phyloP scores from a whole-genome alignment of 1,140 invertebrate species.

The Ladona fulva region DNA sequence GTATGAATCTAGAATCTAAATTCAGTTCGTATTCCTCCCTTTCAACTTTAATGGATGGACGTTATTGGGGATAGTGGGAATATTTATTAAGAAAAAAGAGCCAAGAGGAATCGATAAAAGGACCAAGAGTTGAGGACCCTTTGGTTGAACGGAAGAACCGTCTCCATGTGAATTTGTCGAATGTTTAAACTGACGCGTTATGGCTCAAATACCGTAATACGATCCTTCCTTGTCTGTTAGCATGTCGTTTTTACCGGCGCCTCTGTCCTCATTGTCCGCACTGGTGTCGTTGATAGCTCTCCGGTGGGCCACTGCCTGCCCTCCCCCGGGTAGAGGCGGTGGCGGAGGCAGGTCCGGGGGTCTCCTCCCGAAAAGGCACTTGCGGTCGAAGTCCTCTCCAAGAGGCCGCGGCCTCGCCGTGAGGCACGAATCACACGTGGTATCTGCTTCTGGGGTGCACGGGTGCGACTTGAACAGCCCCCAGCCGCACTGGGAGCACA shows the following conservation, averaged over 20 bases:
- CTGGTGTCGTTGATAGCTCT: not conserved
- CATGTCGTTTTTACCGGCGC: not conserved
- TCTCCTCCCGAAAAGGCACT: not conserved
- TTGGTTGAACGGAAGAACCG: no score
- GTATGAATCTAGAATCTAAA: no score
- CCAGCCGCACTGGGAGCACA: constrained; percentile 40
- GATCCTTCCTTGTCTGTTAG: no score
- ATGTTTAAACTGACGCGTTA: no score
- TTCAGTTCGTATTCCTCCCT: no score
- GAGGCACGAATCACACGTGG: constrained; percentile 42
- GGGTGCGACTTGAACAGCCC: constrained; percentile 41
- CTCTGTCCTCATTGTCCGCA: not conserved
- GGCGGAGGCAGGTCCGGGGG: not conserved
- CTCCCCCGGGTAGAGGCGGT: not conserved
- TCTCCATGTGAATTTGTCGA: no score
- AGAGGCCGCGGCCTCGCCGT: not conserved
- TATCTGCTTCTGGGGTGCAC: constrained; percentile 36
- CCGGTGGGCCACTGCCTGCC: not conserved
- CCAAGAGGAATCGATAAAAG: no score
- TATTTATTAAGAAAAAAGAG: no score
- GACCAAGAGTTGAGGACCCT: no score
- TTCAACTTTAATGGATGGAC: no score
- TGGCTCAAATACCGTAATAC: no score
- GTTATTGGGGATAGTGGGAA: no score
- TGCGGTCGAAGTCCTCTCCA: not conserved